These are phyloP conservation scores for Drosophila navojoa DNA, from an alignment of 1,140 invertebrate genomes.

Conservation along the genomic window DNA sequence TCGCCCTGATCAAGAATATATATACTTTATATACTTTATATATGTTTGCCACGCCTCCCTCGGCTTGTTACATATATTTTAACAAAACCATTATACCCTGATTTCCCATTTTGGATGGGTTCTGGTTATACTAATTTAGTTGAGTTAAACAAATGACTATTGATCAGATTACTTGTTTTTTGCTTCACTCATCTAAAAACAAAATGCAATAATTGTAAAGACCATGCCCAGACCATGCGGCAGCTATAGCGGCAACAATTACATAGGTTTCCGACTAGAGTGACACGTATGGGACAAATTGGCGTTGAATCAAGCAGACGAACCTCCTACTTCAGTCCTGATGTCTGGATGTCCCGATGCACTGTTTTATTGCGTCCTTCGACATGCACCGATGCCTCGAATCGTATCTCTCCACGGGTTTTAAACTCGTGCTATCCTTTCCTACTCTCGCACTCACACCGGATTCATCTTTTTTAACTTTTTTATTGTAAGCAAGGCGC, in stretches of 20 bases:
- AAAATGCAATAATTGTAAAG: not conserved
- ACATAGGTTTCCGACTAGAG: constrained; percentile 8
- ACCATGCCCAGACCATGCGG: not conserved
- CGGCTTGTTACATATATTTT: too few relatives aligned
- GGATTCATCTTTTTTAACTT: constrained; percentile 38
- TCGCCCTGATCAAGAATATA: too few relatives aligned
- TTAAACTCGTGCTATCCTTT: not conserved
- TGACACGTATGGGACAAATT: constrained; percentile 34
- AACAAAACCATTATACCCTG: too few relatives aligned
- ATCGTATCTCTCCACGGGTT: constrained; percentile 27
- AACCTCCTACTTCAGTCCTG: constrained; percentile 2
- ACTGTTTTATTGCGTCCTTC: constrained; percentile 63
- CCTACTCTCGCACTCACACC: constrained; percentile 68
- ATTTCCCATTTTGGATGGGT: too few relatives aligned
- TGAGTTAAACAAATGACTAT: too few relatives aligned
- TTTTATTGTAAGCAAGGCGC: constrained; percentile 61
- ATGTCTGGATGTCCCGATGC: constrained; percentile 33
- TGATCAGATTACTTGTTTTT: too few relatives aligned
- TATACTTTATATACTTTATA: too few relatives aligned
- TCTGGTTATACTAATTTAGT: too few relatives aligned
- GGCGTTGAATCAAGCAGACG: constrained; percentile 10
- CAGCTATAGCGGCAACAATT: not conserved
- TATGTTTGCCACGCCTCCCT: too few relatives aligned
- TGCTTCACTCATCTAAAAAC: too few relatives aligned
- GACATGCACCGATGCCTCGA: constrained; percentile 69